Evolutionary conservation across 2,113 vertebrate species (phyloP), one percentile per base, ranked within the genome.

Genomic region (Panthera leo): DNA sequence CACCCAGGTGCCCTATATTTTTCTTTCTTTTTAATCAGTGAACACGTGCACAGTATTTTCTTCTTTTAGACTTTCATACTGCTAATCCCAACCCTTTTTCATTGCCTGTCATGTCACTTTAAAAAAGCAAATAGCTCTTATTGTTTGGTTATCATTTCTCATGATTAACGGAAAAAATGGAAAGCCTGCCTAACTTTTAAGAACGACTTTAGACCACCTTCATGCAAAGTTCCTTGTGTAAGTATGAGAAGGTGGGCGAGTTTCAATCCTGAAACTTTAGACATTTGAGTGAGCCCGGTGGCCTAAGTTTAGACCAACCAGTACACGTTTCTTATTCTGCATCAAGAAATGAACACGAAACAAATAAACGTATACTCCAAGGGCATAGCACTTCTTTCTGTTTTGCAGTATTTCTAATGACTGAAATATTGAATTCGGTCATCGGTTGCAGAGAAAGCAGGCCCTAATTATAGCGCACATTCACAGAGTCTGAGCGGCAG

Each of bases 401-500:
- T 89, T 97, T 93, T 95, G 58, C 96, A 95, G 48, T 95, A 68
- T 93, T 98, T 97, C 78, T 86, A 75, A 84, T 97, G 93, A 97
- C 95, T 98, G 91, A 98, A 98, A 90, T 97, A 94, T 85, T 92
- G 97, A 93, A 97, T 97, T 98, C 53, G 34, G 89, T 98, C 98
- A 98, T 98, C 95, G 48, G 70, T 89, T 85, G 84, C 89, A 97
- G 97, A 98, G 95, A 98, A 98, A 98, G 97, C 65, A 80, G 67
- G 82, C 89, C 97, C 98, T 98, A 98, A 98, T 98, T 98, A 98
- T 96, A 98, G 97, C 89, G 65, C 92, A 85, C 95, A 97, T 98
- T 98, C 96, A 98, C 92, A 86, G 95, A 89, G 97, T 88, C 89
- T 84, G 73, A 98, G 97, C 53, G 45, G 75, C 94, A 96, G 98